Conservation (phyloP, 1,140 invertebrate species). For the Drosophila navojoa region DNA sequence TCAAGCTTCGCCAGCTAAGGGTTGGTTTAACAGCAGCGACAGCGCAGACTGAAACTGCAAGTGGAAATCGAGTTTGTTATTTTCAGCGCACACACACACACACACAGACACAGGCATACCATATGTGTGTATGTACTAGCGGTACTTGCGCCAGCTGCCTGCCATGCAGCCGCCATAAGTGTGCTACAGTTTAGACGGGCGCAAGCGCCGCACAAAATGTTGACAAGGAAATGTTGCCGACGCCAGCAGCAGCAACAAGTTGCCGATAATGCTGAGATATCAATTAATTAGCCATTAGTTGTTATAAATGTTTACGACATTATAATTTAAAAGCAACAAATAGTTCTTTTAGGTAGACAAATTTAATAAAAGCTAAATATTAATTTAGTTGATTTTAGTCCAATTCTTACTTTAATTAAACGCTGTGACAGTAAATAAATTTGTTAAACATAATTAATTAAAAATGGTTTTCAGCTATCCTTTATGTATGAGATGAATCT, state of each 20-base stretch:
- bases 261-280: neutral
- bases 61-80: slow-evolving; percentile 24
- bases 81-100: neutral
- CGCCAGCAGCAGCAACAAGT: slow-evolving; percentile 37
- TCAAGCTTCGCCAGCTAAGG: slow-evolving; percentile 44
- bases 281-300: neutral
- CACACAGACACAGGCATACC: neutral
- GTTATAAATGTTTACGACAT: no score
- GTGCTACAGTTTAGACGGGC: slow-evolving; percentile 34
- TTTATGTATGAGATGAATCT: no score
- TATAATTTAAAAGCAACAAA: no score
- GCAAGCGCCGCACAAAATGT: slow-evolving; percentile 41
- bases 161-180: slow-evolving; percentile 34
- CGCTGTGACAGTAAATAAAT: no score
- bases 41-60: slow-evolving; percentile 40
- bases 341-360: no score
- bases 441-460: no score
- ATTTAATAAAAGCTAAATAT: no score
- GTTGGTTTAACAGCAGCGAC: slow-evolving; percentile 43
- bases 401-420: no score
- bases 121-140: neutral
- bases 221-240: slow-evolving; percentile 24
- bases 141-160: slow-evolving; percentile 32
- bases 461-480: no score
- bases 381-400: no score